Evolutionary conservation across 53 echinoderm and acorn worm genomes (phyloP).

Genomic region (Echinometra lucunter): DNA sequence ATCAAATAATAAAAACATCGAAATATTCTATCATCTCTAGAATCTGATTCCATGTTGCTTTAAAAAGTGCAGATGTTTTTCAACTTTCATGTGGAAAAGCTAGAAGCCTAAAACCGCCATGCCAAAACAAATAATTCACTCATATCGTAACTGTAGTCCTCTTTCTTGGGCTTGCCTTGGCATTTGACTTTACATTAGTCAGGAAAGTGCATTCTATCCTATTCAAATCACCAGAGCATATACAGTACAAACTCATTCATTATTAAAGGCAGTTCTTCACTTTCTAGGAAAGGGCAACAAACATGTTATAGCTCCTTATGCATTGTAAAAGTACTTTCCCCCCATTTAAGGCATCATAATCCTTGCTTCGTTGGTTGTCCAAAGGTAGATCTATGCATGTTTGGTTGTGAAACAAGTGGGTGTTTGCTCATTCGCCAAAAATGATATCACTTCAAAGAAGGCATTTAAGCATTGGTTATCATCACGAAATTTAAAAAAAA

Average conservation of each 20-base stretch:
- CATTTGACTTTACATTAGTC: neutral
- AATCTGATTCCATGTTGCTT: neutral
- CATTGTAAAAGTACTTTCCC: too few species aligned
- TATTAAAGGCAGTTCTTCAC: neutral
- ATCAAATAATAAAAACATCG: neutral
- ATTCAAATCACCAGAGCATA: neutral
- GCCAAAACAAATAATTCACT: neutral
- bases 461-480: too few species aligned
- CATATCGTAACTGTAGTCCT: neutral
- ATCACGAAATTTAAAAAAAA: too few species aligned
- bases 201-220: conserved; percentile 31
- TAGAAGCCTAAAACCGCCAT: neutral
- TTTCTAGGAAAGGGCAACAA: neutral
- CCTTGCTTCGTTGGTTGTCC: too few species aligned
- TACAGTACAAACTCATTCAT: conserved; percentile 13
- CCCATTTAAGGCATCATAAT: too few species aligned
- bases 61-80: neutral
- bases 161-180: neutral
- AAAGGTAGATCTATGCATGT: too few species aligned
- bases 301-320: too few species aligned
- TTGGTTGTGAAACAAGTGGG: too few species aligned
- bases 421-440: too few species aligned
- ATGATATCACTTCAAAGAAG: too few species aligned
- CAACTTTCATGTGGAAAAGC: neutral
- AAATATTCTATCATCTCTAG: neutral